Base-by-base conservation (phyloP, 2,797 vertebrate genomes). In the Gymnopithys bicolor region DNA sequence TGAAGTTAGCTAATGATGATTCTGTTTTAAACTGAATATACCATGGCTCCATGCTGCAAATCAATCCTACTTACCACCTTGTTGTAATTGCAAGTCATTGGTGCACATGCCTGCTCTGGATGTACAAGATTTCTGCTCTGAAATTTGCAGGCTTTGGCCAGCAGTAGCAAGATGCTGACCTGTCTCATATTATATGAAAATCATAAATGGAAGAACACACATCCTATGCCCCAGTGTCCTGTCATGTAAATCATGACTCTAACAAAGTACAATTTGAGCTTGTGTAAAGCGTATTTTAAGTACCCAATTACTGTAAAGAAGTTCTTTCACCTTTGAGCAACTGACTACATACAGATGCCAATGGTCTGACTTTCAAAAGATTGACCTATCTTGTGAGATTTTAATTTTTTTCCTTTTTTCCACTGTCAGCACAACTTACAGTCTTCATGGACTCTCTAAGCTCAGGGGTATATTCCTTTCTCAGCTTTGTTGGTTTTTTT, bases 251-350 rank as follows among this genome's bases (percentile, higher is more conserved):
- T 60, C 37, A 24, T 62, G 10, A 56, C 46, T 59, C 19, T 60
- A 56, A 49, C 0, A 0, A 69, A 76, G 67, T 33, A 78, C 0
- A 3, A 46, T 60, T 0, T 33, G 27, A 78, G 21, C 24, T 51
- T 19, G 11, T 21, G 22, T 52, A 66, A 80, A 88, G 45, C 2
- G 0, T 53, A 43, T 53, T 79, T 94, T 37, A 83, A 70, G 14
- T 52, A 53, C n/a, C 13, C 25, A 15, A 13, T 55, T 70, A 28
- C 35, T 37, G 45, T 33, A n/a, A 56, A 66, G 30, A 80, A 69
- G 63, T 70, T 43, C 5, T 66, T 82, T 78, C 27, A 55, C 27
- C 53, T 89, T 46, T 6, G 0, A 92, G 90, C 48, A 64, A 28
- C 2, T 45, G 56, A 46, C 30, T 60, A 25, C 15, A 39, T n/a